phyloP scores from a whole-genome alignment of 2,888 invertebrate genomes.

The Nemotelus nigrinus region DNA sequence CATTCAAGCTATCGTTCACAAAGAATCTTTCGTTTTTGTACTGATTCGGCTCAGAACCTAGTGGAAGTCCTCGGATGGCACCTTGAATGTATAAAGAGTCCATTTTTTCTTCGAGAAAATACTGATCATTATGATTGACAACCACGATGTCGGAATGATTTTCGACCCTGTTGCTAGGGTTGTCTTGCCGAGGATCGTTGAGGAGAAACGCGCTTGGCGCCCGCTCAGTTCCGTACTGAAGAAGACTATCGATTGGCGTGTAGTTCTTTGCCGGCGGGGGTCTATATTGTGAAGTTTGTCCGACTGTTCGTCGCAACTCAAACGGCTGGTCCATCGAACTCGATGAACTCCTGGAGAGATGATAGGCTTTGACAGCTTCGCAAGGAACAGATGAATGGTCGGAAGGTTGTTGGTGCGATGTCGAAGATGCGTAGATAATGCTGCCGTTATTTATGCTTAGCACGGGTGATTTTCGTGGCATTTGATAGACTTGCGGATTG shows the following conservation, averaged over 20 bases:
- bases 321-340: slow-evolving; percentile 57
- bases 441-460: slow-evolving; percentile 61
- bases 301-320: slow-evolving; percentile 46
- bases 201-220: slow-evolving; percentile 30
- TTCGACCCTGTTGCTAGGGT: slow-evolving; percentile 59
- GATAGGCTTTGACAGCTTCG: slow-evolving; percentile 55
- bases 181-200: slow-evolving; percentile 35
- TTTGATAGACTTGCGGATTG: slow-evolving; percentile 65
- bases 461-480: slow-evolving; percentile 64
- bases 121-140: slow-evolving; percentile 55
- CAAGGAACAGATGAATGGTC: neutral
- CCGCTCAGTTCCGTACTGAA: slow-evolving; percentile 56
- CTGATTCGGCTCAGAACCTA: slow-evolving; percentile 63
- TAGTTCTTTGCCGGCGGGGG: slow-evolving; percentile 57
- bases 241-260: slow-evolving; percentile 60
- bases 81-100: slow-evolving; percentile 63
- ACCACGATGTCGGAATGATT: slow-evolving; percentile 25
- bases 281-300: slow-evolving; percentile 33
- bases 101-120: slow-evolving; percentile 64
- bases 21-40: slow-evolving; percentile 64
- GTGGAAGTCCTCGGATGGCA: slow-evolving; percentile 61
- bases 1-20: slow-evolving; percentile 59
- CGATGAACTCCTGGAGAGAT: slow-evolving; percentile 59
- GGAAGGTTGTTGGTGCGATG: slow-evolving; percentile 51
- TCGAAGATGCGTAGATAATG: slow-evolving; percentile 58